Evolutionary conservation across 2,888 invertebrate genomes (phyloP).

Genomic region (Limenitis camilla): DNA sequence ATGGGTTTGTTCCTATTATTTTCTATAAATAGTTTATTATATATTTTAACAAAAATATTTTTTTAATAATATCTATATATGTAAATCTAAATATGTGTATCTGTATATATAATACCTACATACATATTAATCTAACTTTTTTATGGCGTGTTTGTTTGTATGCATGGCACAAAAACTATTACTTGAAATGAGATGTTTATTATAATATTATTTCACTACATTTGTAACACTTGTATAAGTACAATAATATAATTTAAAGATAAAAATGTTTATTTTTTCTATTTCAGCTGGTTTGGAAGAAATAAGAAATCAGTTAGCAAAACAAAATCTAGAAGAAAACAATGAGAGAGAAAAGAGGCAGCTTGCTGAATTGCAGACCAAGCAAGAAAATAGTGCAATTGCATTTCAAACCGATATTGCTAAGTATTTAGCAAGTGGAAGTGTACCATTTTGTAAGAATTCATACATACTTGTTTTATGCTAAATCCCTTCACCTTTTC

Average conservation of each 20-base stretch:
- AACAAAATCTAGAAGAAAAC: slow-evolving; percentile 44
- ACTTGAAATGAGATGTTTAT: no score
- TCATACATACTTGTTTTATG: neutral
- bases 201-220: no score
- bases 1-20: slow-evolving; percentile 64
- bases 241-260: no score
- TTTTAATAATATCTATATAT: neutral
- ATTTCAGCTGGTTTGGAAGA: slow-evolving; percentile 55
- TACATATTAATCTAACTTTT: no score
- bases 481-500: no score
- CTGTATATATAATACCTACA: no score
- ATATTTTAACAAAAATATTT: neutral
- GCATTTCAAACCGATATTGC: slow-evolving; percentile 62
- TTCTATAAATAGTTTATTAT: neutral
- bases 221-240: no score
- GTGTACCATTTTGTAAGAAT: slow-evolving; percentile 41
- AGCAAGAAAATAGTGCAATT: slow-evolving; percentile 48
- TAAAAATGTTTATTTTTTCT: neutral
- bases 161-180: no score
- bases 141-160: no score
- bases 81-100: no score
- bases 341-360: slow-evolving; percentile 46
- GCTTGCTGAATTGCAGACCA: slow-evolving; percentile 51
- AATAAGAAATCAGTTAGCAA: slow-evolving; percentile 47
- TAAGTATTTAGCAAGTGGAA: slow-evolving; percentile 50